phyloP scores from a whole-genome alignment of 1,140 invertebrate genomes.

The Zophobas morio region DNA sequence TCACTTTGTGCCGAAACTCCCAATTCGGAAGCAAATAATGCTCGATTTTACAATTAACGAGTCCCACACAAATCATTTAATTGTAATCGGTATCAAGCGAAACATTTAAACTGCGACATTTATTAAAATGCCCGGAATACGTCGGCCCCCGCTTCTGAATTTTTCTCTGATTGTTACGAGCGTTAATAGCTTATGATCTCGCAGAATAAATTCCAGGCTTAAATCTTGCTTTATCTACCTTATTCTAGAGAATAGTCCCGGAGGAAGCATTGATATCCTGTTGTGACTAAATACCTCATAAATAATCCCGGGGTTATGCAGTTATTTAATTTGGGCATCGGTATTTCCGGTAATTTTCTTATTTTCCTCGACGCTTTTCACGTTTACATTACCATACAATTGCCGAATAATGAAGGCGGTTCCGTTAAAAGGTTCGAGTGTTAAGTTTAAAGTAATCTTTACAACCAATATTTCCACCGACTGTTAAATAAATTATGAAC shows the following conservation, averaged over 20 bases:
- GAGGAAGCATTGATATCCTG: conserved; percentile 15
- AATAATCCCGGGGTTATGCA: conserved; percentile 26
- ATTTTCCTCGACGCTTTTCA: not conserved
- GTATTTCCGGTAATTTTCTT: conserved; percentile 32
- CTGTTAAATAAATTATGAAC: conserved; percentile 2
- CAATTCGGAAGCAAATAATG: too few relatives aligned
- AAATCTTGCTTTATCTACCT: conserved; percentile 38
- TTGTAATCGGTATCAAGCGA: not conserved
- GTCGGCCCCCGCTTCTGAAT: conserved; percentile 5
- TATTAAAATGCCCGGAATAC: not conserved
- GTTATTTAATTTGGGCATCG: conserved; percentile 1
- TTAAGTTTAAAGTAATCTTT: not conserved
- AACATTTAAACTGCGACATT: not conserved
- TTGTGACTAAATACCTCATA: conserved; percentile 32
- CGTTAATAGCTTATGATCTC: conserved; percentile 3
- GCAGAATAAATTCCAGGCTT: conserved; percentile 21
- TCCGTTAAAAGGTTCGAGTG: not conserved
- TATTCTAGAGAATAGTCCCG: conserved; percentile 26
- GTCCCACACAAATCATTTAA: not conserved
- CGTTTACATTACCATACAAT: not conserved
- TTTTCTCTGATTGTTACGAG: conserved; percentile 4
- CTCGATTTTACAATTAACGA: not conserved
- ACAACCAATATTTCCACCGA: not conserved
- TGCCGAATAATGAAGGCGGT: not conserved
- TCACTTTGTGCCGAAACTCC: too few relatives aligned